These are phyloP conservation scores for Ochropleura plecta DNA, from an alignment of 2,888 invertebrate species.

Conservation along the genomic window DNA sequence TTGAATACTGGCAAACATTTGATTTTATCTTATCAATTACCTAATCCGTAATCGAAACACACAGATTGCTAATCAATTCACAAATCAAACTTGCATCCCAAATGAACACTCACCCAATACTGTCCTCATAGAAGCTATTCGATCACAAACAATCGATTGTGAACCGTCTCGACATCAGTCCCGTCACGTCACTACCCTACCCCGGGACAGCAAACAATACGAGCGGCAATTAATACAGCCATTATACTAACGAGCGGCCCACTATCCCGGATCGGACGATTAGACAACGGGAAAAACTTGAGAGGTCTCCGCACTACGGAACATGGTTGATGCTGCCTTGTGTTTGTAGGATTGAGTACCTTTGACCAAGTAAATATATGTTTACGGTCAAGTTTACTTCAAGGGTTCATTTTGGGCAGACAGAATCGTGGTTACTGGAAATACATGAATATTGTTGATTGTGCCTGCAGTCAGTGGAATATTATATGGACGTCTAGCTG, in stretches of 20 bases:
- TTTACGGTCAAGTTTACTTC: constrained; percentile 22
- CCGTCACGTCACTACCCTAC: constrained; percentile 50
- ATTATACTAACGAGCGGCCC: constrained; percentile 81
- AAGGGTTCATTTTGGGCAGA: background rate
- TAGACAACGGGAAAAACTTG: constrained; percentile 76
- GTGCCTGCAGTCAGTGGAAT: no score
- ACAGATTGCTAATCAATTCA: background rate
- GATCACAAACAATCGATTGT: constrained; percentile 42
- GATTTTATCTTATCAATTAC: no score
- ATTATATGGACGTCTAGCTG: no score
- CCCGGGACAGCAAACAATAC: constrained; percentile 77
- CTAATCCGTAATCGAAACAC: background rate
- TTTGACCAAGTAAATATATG: constrained; percentile 34
- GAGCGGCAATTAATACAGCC: constrained; percentile 83
- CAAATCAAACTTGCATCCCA: background rate
- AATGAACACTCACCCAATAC: background rate
- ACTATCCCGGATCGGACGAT: constrained; percentile 74
- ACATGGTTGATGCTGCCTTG: constrained; percentile 38
- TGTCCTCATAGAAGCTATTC: background rate
- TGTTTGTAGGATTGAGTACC: constrained; percentile 53
- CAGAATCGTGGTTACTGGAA: background rate
- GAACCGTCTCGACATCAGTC: constrained; percentile 36
- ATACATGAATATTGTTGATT: background rate
- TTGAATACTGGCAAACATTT: no score
- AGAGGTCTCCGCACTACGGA: constrained; percentile 52